Percentiles rank a stretch among this genome's conserved stretches.
phyloP scores from a whole-genome alignment of 2,888 invertebrate species.

The Atrina japonica region DNA sequence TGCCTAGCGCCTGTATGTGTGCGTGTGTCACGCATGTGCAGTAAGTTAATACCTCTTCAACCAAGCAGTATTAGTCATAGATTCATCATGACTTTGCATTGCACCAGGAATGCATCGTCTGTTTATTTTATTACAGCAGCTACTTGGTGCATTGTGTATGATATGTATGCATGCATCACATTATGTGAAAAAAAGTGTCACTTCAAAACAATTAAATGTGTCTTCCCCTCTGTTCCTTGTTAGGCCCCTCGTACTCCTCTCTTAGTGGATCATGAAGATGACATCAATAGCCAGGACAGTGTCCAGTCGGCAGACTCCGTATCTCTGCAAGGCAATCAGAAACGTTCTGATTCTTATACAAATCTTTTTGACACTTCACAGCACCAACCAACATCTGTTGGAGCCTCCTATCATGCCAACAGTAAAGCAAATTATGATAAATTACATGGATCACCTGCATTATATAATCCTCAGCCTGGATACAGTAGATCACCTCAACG shows the following conservation, averaged over 20 bases:
- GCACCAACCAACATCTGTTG: constrained; percentile 54
- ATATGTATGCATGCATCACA: too few relatives aligned
- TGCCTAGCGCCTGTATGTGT: background rate
- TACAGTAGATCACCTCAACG: constrained; percentile 45
- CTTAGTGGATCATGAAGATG: constrained; percentile 62
- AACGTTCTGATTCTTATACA: constrained; percentile 73
- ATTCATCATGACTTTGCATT: too few relatives aligned
- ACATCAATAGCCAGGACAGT: constrained; percentile 45
- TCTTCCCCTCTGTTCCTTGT: constrained; percentile 34
- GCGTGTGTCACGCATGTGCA: constrained; percentile 21
- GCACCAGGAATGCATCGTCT: constrained; percentile 5
- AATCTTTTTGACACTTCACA: constrained; percentile 75
- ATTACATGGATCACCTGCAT: constrained; percentile 21
- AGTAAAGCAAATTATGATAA: constrained; percentile 42
- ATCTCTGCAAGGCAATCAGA: constrained; percentile 57
- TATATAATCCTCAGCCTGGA: constrained; percentile 3
- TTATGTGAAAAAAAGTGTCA: background rate
- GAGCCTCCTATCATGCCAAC: constrained; percentile 46
- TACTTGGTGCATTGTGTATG: too few relatives aligned
- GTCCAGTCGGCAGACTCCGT: constrained; percentile 45
- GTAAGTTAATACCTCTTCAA: constrained; percentile 37
- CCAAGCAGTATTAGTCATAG: constrained; percentile 11
- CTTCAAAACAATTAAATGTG: constrained; percentile 25
- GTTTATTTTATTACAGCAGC: background rate
- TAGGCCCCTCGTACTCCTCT: constrained; percentile 49